Evolutionary conservation across 2,888 invertebrate genomes (phyloP), one percentile per base, ranked within the genome.

Genomic region (Congeria kusceri): DNA sequence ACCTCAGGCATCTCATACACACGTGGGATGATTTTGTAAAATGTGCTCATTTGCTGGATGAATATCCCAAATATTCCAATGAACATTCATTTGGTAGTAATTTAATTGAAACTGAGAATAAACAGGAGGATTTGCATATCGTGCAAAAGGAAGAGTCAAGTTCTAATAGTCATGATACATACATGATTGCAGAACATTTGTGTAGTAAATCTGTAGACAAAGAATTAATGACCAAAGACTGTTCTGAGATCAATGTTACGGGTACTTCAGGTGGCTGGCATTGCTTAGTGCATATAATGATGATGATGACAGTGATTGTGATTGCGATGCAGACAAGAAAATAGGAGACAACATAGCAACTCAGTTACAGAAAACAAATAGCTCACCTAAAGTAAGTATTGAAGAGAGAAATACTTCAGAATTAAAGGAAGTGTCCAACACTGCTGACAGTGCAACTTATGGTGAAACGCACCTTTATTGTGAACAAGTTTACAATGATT

Each of bases 11-110:
- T 27, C 56, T 87, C 3, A 7, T 70, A 4, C 44, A n/a, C 27
- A 77, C 89, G 44, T 91, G 91, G 91, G 25, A 57, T 4, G 15
- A 64, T 20, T 89, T 89, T 70, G 47, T 80, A 15, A 13, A 67
- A 20, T 53, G 29, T 27, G 70, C 58, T n/a, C 13, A 29, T 46
- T 25, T 13, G 44, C 49, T 73, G 44, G 25, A 46, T 32, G 20
- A 67, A 53, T 1, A 13, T 9, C 9, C 39, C 1, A 15, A 15
- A 39, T 13, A 39, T 39, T 39, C 39, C 3, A 39, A 39, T 39
- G 9, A 13, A 39, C 39, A 13, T 39, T 3, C 11, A 15, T 39
- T 23, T n/a, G 9, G 53, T 53, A 18, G 32, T 67, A 44, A 49
- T 32, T 46, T 44, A 32, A 47, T 29, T 49, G 20, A 39, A 18